Conservation (phyloP, 2,888 invertebrate species). For the Diaprepes abbreviatus region DNA sequence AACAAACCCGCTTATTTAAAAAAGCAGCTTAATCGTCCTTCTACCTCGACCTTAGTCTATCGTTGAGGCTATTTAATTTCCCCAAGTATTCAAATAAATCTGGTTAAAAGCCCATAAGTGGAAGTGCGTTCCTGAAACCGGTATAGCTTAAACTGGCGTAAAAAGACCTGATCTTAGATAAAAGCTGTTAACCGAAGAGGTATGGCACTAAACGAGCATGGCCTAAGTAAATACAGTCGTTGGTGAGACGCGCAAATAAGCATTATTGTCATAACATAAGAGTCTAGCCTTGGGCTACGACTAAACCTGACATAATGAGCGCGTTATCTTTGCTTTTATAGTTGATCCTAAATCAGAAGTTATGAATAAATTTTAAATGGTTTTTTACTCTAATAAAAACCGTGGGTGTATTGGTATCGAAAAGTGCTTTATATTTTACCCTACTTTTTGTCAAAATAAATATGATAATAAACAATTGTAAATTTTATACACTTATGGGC, state of each 20-base stretch:
- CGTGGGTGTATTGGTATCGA: too few relatives aligned
- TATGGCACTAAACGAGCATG: constrained; percentile 49
- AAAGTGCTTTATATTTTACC: too few relatives aligned
- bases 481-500: too few relatives aligned
- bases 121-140: constrained; percentile 45
- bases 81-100: constrained; percentile 43
- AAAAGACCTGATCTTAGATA: constrained; percentile 48
- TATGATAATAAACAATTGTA: too few relatives aligned
- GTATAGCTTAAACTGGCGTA: constrained; percentile 37
- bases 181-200: constrained; percentile 43
- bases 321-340: constrained; percentile 27
- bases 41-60: constrained; percentile 16
- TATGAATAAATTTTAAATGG: too few relatives aligned
- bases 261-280: constrained; percentile 58
- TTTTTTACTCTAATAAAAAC: too few relatives aligned
- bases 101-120: constrained; percentile 43
- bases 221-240: constrained; percentile 60
- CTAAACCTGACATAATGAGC: constrained; percentile 37
- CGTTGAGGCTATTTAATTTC: constrained; percentile 42
- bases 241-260: constrained; percentile 56
- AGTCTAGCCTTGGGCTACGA: constrained; percentile 49
- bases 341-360: constrained; percentile 4
- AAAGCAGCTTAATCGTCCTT: constrained; percentile 18
- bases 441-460: too few relatives aligned
- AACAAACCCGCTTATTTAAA: neutral